Percentiles rank a stretch among this genome's conserved stretches.
Evolutionary conservation across 1,140 invertebrate genomes (phyloP).

Genomic region (Tetragnatha versicolor): DNA sequence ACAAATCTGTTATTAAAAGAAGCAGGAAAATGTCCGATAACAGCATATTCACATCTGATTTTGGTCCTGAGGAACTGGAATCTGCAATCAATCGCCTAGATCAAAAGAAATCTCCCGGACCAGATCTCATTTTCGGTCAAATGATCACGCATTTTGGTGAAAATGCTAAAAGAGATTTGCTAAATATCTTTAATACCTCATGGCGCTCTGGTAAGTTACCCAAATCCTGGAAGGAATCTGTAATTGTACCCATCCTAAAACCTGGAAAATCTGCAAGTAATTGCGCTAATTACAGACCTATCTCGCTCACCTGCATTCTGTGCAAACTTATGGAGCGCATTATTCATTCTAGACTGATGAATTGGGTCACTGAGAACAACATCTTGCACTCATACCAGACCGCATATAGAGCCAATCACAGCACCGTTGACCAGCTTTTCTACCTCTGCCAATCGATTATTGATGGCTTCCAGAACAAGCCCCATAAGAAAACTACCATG

Average conservation of each 20-base stretch:
- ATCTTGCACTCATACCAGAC: constrained; percentile 2
- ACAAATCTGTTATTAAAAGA: background rate
- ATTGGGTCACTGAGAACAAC: background rate
- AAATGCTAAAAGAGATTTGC: background rate
- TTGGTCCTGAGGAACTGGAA: background rate
- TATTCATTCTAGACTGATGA: background rate
- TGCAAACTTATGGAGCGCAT: too few species aligned
- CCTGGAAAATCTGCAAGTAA: background rate
- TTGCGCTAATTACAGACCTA: constrained; percentile 6
- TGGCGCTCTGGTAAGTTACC: background rate
- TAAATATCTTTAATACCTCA: background rate
- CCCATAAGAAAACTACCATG: background rate
- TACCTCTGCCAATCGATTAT: constrained; percentile 7
- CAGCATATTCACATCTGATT: background rate
- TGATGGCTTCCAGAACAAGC: background rate
- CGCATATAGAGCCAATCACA: background rate
- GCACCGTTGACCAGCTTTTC: background rate
- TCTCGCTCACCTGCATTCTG: constrained; percentile 9
- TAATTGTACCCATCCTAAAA: constrained; percentile 3
- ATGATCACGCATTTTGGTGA: constrained; percentile 2
- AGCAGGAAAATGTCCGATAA: background rate
- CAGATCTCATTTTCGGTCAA: background rate
- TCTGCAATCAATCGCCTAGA: background rate
- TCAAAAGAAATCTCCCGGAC: background rate
- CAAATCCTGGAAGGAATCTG: background rate